phyloP scores from a whole-genome alignment of 2,113 vertebrate species.

The Prochilodus magdalenae region DNA sequence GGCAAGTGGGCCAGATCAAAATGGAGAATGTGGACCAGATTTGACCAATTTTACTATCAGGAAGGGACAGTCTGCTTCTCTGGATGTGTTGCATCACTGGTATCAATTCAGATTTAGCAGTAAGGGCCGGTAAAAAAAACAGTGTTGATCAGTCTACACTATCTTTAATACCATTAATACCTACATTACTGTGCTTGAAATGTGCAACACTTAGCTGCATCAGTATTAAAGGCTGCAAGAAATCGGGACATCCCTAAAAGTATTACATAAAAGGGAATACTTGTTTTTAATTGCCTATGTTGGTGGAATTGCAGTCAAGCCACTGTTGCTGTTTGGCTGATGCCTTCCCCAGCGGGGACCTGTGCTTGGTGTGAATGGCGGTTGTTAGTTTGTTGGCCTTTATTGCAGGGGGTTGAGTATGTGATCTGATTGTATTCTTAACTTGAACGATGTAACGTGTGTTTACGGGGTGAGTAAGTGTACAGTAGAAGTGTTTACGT shows the following conservation, averaged over 20 bases:
- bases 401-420: slow-evolving; percentile 8
- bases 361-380: slow-evolving; percentile 22
- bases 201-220: too few relatives aligned
- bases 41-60: too few relatives aligned
- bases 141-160: too few relatives aligned
- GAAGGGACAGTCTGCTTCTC: too few relatives aligned
- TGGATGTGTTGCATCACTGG: too few relatives aligned
- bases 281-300: slow-evolving; percentile 13
- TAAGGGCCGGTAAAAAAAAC: too few relatives aligned
- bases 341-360: not conserved
- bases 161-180: too few relatives aligned
- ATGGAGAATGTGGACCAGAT: too few relatives aligned
- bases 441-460: slow-evolving; percentile 37
- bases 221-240: too few relatives aligned
- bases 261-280: not conserved
- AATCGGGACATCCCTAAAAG: not conserved
- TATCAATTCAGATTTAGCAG: too few relatives aligned
- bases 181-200: too few relatives aligned
- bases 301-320: slow-evolving; percentile 21
- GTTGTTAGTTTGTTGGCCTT: slow-evolving; percentile 37
- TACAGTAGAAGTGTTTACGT: slow-evolving; percentile 31
- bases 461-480: slow-evolving; percentile 33
- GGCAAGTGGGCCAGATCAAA: too few relatives aligned
- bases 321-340: slow-evolving; percentile 20
- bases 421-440: slow-evolving; percentile 41